Conservation (phyloP, 1,140 invertebrate species). For the Colletes latitarsis region DNA sequence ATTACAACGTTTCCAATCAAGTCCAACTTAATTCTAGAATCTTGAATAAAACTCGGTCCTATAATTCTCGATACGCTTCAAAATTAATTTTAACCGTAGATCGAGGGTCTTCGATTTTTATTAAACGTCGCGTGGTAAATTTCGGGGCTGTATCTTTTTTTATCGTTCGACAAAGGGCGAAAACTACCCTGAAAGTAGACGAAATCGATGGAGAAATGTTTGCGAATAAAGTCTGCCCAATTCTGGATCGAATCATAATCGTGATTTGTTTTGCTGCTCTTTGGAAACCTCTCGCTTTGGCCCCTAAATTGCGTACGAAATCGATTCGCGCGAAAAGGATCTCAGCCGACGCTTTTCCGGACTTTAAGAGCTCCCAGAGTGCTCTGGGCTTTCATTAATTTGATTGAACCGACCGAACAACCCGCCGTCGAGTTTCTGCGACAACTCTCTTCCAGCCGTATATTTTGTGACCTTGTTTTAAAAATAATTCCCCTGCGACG, state of each 20-base stretch:
- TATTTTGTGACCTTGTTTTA: slow-evolving; percentile 19
- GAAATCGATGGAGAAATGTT: background rate
- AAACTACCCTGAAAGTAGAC: background rate
- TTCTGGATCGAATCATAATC: too few relatives aligned
- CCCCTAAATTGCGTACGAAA: background rate
- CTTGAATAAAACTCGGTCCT: too few relatives aligned
- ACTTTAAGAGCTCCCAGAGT: background rate
- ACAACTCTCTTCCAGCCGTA: background rate
- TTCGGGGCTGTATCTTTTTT: too few relatives aligned
- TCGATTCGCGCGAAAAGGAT: background rate
- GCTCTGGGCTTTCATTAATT: slow-evolving; percentile 21
- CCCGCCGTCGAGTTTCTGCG: background rate
- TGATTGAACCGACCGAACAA: slow-evolving; percentile 9
- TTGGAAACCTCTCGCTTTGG: background rate
- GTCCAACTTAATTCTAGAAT: too few relatives aligned
- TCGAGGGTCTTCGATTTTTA: too few relatives aligned
- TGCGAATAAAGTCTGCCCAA: too few relatives aligned
- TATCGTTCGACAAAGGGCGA: too few relatives aligned
- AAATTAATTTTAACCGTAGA: too few relatives aligned
- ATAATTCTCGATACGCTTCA: too few relatives aligned
- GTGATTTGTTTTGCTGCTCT: background rate
- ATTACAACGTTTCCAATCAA: background rate
- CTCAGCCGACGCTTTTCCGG: background rate
- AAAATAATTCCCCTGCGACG: slow-evolving; percentile 12
- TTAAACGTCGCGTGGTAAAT: too few relatives aligned